Percentiles rank a stretch among this genome's conserved stretches.
These are phyloP conservation scores for Paralichthys olivaceus DNA, from an alignment of 2,113 vertebrate species.

Conservation along the genomic window DNA sequence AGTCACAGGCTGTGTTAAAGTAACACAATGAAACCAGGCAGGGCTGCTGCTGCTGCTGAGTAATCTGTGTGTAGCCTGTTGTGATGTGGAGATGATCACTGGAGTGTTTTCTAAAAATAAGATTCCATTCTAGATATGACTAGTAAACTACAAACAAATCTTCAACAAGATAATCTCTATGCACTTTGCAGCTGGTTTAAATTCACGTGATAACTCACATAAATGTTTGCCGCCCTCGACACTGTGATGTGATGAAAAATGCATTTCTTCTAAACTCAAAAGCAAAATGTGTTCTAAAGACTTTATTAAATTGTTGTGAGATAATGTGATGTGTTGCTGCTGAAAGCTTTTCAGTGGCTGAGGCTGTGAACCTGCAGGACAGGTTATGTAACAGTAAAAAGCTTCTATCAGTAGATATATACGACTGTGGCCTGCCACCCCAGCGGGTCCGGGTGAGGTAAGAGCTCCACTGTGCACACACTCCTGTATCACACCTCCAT, in stretches of 20 bases:
- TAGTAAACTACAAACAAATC: not conserved
- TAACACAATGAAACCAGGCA: conserved; percentile 39
- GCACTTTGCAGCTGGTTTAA: too few relatives aligned
- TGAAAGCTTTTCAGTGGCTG: not conserved
- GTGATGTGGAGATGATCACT: conserved; percentile 26
- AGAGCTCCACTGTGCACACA: conserved; percentile 14
- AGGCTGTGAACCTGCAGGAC: not conserved
- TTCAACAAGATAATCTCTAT: too few relatives aligned
- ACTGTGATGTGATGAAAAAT: not conserved
- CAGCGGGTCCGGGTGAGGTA: conserved; percentile 20
- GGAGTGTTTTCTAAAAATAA: too few relatives aligned
- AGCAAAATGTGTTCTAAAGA: not conserved
- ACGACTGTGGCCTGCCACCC: conserved; percentile 12
- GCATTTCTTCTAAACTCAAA: not conserved
- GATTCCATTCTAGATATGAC: too few relatives aligned
- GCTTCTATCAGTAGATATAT: not conserved
- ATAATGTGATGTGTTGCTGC: not conserved
- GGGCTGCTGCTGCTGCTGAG: conserved; percentile 23
- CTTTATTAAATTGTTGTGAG: not conserved
- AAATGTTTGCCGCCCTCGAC: not conserved
- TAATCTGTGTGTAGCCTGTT: conserved; percentile 42
- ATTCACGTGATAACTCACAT: not conserved
- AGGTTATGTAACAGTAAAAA: not conserved
- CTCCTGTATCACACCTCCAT: conserved; percentile 27
- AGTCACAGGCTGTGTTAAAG: conserved; percentile 41